These are phyloP conservation scores for Cirrhinus mrigala DNA, from an alignment of 2,797 vertebrate species.

Conservation along the genomic window DNA sequence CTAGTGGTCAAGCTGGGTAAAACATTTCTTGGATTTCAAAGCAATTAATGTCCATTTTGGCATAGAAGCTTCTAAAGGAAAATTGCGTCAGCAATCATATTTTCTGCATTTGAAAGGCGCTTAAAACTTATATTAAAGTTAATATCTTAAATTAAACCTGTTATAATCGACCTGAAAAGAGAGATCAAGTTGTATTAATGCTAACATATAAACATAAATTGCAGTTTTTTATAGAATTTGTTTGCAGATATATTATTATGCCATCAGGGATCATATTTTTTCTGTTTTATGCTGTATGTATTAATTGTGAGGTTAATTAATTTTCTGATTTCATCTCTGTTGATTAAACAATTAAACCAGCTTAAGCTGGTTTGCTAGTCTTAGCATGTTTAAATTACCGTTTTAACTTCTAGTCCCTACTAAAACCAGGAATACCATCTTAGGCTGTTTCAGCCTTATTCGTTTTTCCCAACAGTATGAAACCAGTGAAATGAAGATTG, in stretches of 20 bases:
- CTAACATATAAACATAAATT: neutral
- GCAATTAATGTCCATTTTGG: slow-evolving; percentile 37
- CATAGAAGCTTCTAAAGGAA: neutral
- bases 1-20: slow-evolving; percentile 83
- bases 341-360: neutral
- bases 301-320: neutral
- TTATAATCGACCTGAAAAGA: neutral
- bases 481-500: neutral
- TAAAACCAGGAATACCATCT: neutral
- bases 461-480: neutral
- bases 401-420: neutral
- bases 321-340: neutral
- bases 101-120: neutral
- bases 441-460: neutral
- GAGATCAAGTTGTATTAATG: neutral
- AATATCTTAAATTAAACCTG: neutral
- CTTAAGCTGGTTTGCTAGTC: neutral
- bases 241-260: neutral
- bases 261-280: neutral
- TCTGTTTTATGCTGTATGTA: neutral
- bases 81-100: neutral
- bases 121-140: neutral
- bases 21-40: slow-evolving; percentile 63
- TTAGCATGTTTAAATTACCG: slow-evolving; percentile 1
- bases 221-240: neutral